phyloP scores from a whole-genome alignment of 2,113 vertebrate genomes.

The Istiophorus platypterus region DNA sequence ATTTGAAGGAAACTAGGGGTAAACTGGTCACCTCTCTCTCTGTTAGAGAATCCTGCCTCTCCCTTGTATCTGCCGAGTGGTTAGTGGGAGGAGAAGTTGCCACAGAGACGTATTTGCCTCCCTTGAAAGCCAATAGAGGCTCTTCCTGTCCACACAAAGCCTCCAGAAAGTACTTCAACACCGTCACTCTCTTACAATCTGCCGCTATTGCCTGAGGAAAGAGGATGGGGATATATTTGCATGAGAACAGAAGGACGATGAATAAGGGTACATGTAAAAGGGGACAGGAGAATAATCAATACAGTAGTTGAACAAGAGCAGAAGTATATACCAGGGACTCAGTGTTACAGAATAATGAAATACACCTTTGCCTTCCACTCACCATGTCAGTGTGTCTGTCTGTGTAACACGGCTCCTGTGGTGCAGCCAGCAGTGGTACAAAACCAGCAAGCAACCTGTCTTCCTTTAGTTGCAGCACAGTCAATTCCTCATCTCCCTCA shows the following conservation, averaged over 20 bases:
- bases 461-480: conserved; percentile 94
- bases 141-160: conserved; percentile 99
- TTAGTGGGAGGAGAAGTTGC: conserved; percentile 89
- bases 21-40: conserved; percentile 71
- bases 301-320: background rate
- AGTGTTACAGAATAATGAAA: background rate
- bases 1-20: background rate
- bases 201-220: conserved; percentile 91
- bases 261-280: background rate
- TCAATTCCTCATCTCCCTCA: conserved; percentile 94
- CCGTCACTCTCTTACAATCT: conserved; percentile 98
- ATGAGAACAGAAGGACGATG: background rate
- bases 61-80: conserved; percentile 88
- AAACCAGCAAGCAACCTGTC: conserved; percentile 96
- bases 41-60: conserved; percentile 88
- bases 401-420: conserved; percentile 97
- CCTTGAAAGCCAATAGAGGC: conserved; percentile 98
- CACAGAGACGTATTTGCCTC: conserved; percentile 98
- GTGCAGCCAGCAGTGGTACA: conserved; percentile 95
- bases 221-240: background rate
- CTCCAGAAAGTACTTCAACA: conserved; percentile 99
- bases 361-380: conserved; percentile 1
- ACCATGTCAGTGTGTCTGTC: conserved; percentile 90
- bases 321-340: background rate
- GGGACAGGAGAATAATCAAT: background rate